Percentiles rank a stretch among this genome's conserved stretches.
Evolutionary conservation across 2,113 vertebrate genomes (phyloP).

Genomic region (Columba janthina): DNA sequence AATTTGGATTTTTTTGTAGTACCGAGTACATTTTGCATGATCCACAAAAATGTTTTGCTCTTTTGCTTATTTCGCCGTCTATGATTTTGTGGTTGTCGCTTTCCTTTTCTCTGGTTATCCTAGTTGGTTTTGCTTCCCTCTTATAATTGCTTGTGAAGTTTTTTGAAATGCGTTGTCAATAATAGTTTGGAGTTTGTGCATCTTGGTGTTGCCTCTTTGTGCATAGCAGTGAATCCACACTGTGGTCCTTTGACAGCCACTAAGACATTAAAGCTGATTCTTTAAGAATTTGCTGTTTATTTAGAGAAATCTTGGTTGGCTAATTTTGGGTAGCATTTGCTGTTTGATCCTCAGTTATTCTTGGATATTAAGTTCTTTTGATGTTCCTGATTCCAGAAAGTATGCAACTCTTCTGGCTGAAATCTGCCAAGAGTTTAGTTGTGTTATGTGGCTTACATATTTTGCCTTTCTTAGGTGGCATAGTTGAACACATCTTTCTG

Average conservation of each 20-base stretch:
- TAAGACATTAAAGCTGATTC: background rate
- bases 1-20: background rate
- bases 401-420: background rate
- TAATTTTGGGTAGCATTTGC: background rate
- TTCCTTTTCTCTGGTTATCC: background rate
- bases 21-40: background rate
- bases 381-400: background rate
- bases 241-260: background rate
- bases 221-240: background rate
- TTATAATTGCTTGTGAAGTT: background rate
- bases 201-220: background rate
- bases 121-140: background rate
- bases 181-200: background rate
- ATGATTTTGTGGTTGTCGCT: background rate
- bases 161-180: background rate
- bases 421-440: background rate
- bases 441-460: fast-evolving
- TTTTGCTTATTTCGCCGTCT: background rate
- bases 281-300: background rate
- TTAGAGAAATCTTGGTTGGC: background rate
- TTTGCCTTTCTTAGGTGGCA: background rate
- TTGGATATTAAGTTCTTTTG: background rate
- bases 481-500: background rate
- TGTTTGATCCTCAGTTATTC: background rate
- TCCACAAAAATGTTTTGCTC: background rate